Percentiles rank a stretch among this genome's conserved stretches.
Conservation (phyloP, 2,888 invertebrate species). For the Thelaira solivaga region DNA sequence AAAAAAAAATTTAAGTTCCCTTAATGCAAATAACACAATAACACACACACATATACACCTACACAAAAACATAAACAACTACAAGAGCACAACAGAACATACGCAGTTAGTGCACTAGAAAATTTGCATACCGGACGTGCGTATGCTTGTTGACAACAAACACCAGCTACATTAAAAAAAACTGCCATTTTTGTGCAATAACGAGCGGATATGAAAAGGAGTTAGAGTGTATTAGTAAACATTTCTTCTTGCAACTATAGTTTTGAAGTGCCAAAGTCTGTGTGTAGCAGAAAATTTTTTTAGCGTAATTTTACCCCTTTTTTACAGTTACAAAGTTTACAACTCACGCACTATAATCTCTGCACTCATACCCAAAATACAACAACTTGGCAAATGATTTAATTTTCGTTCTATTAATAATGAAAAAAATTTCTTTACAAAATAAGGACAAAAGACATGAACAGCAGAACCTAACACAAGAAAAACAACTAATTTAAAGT, state of each 20-base stretch:
- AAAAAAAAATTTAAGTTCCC: slow-evolving; percentile 19
- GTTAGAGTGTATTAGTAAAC: slow-evolving; percentile 5
- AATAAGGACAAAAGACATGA: not conserved
- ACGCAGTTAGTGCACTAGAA: not conserved
- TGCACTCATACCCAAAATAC: not conserved
- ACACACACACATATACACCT: not conserved
- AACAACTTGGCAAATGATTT: slow-evolving; percentile 52
- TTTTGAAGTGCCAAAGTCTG: not conserved
- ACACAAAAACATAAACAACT: not conserved
- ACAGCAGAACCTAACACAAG: slow-evolving; percentile 12
- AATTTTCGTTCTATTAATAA: slow-evolving; percentile 63
- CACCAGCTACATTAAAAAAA: too few species aligned
- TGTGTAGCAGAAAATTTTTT: slow-evolving; percentile 1
- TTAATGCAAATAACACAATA: slow-evolving; percentile 23
- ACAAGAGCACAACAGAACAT: too few species aligned
- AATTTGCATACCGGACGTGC: slow-evolving; percentile 54
- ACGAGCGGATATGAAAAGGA: slow-evolving; percentile 26
- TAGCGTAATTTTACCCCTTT: slow-evolving; percentile 46
- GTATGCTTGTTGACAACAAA: slow-evolving; percentile 48
- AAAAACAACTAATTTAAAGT: slow-evolving; percentile 7
- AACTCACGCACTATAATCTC: slow-evolving; percentile 43
- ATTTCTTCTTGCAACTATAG: not conserved
- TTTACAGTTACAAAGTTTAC: slow-evolving; percentile 45
- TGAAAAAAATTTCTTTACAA: not conserved
- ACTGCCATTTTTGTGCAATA: slow-evolving; percentile 10